Percentiles rank a stretch among this genome's conserved stretches.
Conservation (phyloP, 2,113 vertebrate species). For the Datnioides undecimradiatus region DNA sequence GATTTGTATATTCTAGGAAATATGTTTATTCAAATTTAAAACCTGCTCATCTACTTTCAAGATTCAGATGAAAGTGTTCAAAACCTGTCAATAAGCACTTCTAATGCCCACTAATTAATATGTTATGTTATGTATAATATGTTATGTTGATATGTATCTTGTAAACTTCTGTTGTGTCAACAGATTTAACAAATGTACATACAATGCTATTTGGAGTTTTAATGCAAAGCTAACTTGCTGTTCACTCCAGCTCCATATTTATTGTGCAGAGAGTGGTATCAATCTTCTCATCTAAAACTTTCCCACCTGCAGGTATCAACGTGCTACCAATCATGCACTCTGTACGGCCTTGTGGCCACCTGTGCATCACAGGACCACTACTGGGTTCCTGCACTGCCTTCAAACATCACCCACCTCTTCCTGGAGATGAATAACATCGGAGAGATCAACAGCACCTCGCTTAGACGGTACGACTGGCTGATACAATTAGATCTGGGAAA, state of each 20-base stretch:
- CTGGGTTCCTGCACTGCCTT: conserved; percentile 83
- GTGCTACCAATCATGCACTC: conserved; percentile 68
- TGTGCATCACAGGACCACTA: conserved; percentile 73
- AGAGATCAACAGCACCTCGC: conserved; percentile 79
- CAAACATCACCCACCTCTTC: conserved; percentile 75
- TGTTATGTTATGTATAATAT: too few relatives aligned
- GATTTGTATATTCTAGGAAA: neutral
- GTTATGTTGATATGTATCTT: too few relatives aligned
- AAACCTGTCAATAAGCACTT: too few relatives aligned
- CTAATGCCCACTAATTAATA: too few relatives aligned
- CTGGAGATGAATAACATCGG: conserved; percentile 84
- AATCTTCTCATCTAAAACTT: neutral
- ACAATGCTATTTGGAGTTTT: neutral
- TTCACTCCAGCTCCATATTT: neutral
- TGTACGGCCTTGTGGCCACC: conserved; percentile 8
- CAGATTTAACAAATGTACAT: neutral
- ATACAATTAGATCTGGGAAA: conserved; percentile 74
- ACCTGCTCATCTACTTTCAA: neutral
- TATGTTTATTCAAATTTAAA: neutral
- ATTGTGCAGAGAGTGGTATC: neutral
- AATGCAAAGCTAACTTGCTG: neutral
- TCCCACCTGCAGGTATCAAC: conserved; percentile 52
- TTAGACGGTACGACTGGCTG: conserved; percentile 81
- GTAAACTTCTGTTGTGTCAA: too few relatives aligned
- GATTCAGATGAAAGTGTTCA: too few relatives aligned